Evolutionary conservation across 2,113 vertebrate genomes (phyloP).

Genomic region (Eulemur rufifrons): DNA sequence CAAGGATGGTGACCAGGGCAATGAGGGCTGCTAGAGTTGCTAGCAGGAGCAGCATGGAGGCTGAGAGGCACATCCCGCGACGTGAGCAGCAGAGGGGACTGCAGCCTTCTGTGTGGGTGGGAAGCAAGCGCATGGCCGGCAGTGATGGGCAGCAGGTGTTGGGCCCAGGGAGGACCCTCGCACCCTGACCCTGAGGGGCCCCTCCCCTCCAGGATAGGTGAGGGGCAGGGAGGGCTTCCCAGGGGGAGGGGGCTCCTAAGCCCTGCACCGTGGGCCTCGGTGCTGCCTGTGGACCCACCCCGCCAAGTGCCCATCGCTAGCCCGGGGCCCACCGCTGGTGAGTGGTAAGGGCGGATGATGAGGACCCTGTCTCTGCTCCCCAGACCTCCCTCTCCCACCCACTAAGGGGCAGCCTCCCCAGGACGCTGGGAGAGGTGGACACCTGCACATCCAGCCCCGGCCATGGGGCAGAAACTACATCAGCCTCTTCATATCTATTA

Average conservation of each 20-base stretch:
- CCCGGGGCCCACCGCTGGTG: not conserved
- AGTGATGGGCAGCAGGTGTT: not conserved
- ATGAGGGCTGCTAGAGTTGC: not conserved
- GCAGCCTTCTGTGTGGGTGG: not conserved
- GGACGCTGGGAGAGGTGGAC: not conserved
- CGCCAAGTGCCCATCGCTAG: not conserved
- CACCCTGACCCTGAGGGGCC: too few relatives aligned
- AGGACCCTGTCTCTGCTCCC: not conserved
- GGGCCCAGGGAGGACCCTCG: not conserved
- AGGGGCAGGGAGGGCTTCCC: not conserved
- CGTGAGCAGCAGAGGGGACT: slow-evolving; percentile 57
- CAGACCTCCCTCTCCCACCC: not conserved
- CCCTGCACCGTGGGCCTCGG: not conserved
- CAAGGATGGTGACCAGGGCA: slow-evolving; percentile 43
- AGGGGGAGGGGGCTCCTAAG: not conserved
- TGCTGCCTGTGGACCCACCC: not conserved
- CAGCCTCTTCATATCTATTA: not conserved
- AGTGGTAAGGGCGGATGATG: accelerated
- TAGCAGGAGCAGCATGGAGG: slow-evolving; percentile 64
- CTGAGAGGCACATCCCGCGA: slow-evolving; percentile 68
- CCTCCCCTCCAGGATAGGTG: not conserved
- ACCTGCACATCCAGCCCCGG: not conserved
- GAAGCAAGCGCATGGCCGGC: not conserved
- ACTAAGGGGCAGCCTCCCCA: not conserved
- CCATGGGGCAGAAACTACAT: not conserved